Percentiles rank a stretch among this genome's conserved stretches.
Evolutionary conservation across 1,140 invertebrate genomes (phyloP).

Genomic region (Gryllus bimaculatus): DNA sequence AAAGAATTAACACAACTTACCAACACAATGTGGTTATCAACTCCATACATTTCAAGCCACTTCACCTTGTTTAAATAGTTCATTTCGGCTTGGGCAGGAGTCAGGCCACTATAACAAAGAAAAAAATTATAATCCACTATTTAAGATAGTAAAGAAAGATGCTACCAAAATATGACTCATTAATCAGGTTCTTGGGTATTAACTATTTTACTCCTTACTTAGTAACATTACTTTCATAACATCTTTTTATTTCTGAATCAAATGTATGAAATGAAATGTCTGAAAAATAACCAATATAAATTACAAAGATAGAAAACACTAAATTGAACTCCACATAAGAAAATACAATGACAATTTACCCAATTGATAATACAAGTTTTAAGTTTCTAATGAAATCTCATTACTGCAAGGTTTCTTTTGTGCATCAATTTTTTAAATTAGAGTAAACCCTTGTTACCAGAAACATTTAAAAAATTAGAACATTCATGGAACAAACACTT

Average conservation of each 20-base stretch:
- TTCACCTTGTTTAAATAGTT: conserved; percentile 90
- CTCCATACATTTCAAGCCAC: conserved; percentile 94
- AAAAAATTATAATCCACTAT: neutral
- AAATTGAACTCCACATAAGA: too few relatives aligned
- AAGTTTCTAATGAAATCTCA: too few relatives aligned
- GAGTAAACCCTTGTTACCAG: too few relatives aligned
- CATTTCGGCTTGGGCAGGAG: conserved; percentile 85
- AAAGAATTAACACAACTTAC: conserved; percentile 32
- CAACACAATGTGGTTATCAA: conserved; percentile 89
- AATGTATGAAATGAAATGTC: neutral
- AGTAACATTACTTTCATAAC: too few relatives aligned
- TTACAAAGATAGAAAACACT: too few relatives aligned
- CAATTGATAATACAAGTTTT: too few relatives aligned
- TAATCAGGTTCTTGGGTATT: neutral
- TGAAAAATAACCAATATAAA: too few relatives aligned
- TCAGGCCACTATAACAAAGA: conserved; percentile 48
- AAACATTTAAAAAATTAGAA: too few relatives aligned
- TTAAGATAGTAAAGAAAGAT: neutral
- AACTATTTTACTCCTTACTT: neutral
- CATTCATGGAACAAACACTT: conserved; percentile 24
- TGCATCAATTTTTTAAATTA: too few relatives aligned
- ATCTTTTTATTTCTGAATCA: neutral
- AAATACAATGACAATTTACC: too few relatives aligned
- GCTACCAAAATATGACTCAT: neutral
- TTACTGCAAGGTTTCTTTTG: too few relatives aligned